Base-by-base conservation (phyloP, 2,113 vertebrate species). In the Taurulus bubalis region DNA sequence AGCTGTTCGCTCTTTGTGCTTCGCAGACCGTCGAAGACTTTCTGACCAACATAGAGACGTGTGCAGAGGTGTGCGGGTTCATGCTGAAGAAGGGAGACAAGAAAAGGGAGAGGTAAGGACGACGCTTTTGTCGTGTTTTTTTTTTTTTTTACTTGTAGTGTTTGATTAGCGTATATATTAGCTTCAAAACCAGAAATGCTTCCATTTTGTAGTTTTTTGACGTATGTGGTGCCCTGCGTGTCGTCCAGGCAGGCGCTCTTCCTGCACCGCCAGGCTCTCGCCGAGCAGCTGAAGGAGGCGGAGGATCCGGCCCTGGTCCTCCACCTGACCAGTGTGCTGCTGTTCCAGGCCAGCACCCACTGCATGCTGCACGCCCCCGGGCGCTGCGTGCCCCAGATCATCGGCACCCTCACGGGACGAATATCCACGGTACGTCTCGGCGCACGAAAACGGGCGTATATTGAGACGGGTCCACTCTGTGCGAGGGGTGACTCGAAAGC, bases 341-440 rank as follows among this genome's bases (percentile, higher is more conserved):
- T 99, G 58, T 99, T 99, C 87, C 98, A 99, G 86, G 94, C 95
- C 82, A 91, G 91, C 78, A 97, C 96, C 28, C 95, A 98, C 82
- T 96, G 95, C 84, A 97, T 98, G 96, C 96, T 99, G 77, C 98
- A 99, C 77, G 96, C 97, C 9, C 98, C 98, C 1, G 98, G 98
- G 56, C 96, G 97, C 95, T 99, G 97, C 62, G 98, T 99, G 55
- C 98, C 98, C 24, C 97, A 97, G 82, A 95, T 99, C 89, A 96
- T 99, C 78, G 87, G 92, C 86, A 96, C 96, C 58, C 96, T 99
- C 59, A 94, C 87, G 0, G 93, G 92, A 40, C 96, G 94, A 80
- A 96, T 99, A 64, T 92, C 97, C 53, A 85, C 96, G 93, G 98
- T 99, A 96, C 20, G 76, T 56, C 75, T 1, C 8, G n/a, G 63